phyloP scores from a whole-genome alignment of 2,888 invertebrate species.

The Philopedon plagiatum region DNA sequence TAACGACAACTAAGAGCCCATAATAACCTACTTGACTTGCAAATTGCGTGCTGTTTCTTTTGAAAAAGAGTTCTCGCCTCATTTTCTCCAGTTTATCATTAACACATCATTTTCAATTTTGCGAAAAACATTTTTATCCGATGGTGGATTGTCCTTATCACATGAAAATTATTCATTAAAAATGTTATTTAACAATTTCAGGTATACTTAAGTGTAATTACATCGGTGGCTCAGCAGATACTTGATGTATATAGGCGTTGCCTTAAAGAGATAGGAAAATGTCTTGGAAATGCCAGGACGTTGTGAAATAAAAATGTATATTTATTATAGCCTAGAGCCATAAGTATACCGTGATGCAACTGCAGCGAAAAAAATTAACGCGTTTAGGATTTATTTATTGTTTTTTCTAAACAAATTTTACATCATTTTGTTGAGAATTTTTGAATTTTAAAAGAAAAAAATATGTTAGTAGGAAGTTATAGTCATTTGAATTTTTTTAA shows the following conservation, averaged over 20 bases:
- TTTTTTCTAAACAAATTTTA: too few relatives aligned
- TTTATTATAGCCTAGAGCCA: too few relatives aligned
- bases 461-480: too few relatives aligned
- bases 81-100: constrained; percentile 34
- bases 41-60: constrained; percentile 23
- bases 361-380: too few relatives aligned
- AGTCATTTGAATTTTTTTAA: too few relatives aligned
- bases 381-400: too few relatives aligned
- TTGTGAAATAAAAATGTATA: too few relatives aligned
- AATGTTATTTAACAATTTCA: constrained; percentile 30
- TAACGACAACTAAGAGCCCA: constrained; percentile 26
- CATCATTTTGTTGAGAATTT: too few relatives aligned
- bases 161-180: constrained; percentile 26
- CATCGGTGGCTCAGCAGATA: background rate
- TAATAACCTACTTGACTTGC: constrained; percentile 36
- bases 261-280: constrained; percentile 8
- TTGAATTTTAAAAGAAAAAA: too few relatives aligned
- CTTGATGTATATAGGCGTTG: background rate
- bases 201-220: constrained; percentile 44
- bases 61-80: constrained; percentile 17
- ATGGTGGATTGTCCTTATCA: constrained; percentile 6
- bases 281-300: background rate
- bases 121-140: constrained; percentile 31
- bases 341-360: too few relatives aligned
- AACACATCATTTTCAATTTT: constrained; percentile 38